Base-by-base conservation (phyloP, 2,797 vertebrate species). In the Chaunax sp. region DNA sequence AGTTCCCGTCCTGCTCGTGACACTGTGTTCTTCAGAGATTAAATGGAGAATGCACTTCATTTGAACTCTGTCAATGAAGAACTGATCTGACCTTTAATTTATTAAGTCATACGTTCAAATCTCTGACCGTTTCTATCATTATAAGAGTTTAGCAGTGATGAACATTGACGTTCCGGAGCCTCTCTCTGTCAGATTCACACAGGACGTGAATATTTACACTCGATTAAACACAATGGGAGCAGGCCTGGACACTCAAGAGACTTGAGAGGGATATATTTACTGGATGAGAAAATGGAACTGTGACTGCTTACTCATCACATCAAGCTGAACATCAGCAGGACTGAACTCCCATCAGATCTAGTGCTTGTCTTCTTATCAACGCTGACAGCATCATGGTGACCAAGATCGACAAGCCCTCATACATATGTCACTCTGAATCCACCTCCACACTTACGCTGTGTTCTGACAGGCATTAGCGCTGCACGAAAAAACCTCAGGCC, bases 21-120 rank as follows among this genome's bases (percentile, higher is more conserved):
- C 69, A 52, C 37, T 35, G 33, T 54, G 26, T 41, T 78, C 71
- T 69, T 72, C 61, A 14, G 50, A 66, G 79, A 82, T 79, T 83
- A 49, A 64, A 69, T 63, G 66, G 28, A 30, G 75, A 80, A 68
- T 18, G 46, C 52, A 75, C 87, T 82, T 69, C 23, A 66, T 55
- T 25, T 87, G 77, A 90, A 88, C 80, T 63, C 43, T 6, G 22
- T 49, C 44, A 28, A 60, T 65, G 72, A 74, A 83, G 63, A 65
- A 47, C 19, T 46, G 47, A 73, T 77, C 63, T 44, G 20, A 52
- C 69, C 69, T 72, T 58, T 65, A 58, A 71, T 57, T 64, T 54
- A 38, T 49, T 45, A 25, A 12, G 59, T 72, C 52, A 28, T 47
- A 2, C 69, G 59, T 68, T 55, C n/a, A 61, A 66, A 71, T 1